Base-by-base conservation (phyloP, 1,140 invertebrate species). In the Neuroterus valhalla region DNA sequence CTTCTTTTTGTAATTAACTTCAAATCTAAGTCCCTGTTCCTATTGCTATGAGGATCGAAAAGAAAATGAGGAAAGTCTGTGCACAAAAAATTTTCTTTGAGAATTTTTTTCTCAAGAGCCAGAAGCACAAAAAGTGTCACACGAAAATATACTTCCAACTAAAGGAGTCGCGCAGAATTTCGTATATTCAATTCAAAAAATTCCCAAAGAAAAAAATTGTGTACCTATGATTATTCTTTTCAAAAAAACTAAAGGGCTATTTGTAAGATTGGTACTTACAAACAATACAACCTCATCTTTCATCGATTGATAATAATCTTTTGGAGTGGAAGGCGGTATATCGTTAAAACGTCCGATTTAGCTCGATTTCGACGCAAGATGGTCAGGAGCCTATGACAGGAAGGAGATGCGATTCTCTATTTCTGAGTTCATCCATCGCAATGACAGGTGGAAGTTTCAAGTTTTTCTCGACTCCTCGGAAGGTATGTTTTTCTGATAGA, bases 401-500 rank as follows among this genome's bases (percentile, higher is more conserved):
- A 75, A 66, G 45, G 72, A 77, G 77, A 17, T 73, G 45, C 50
- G 19, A 72, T n/a, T 45, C 66, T 66, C 43, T 2, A 23, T 66
- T 4, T 0, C 50, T 70, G 31, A 3, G 46, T 62, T 75, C 78
- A 78, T 78, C 77, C 76, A 81, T 50, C 17, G 15, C 76, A 75
- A 69, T 74, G 50, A 72, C 43, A 43, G 44, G 75, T 71, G 50
- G 68, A 70, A 31, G 38, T 8, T 21, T 2, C 2, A 15, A 71
- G 26, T 73, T 79, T 69, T 72, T 74, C 68, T 21, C 45, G 43
- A 73, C 82, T 81, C 79, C 72, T 80, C 10, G 14, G 3, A 5
- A 5, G 26, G 45, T 70, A 85, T 89, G 82, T 31, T 75, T 43
- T 66, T 88, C 89, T 86, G 85, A 67, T 88, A 45, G 70, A 70